Evolutionary conservation across 2,113 vertebrate species (phyloP).

Genomic region (Mixornis gularis): DNA sequence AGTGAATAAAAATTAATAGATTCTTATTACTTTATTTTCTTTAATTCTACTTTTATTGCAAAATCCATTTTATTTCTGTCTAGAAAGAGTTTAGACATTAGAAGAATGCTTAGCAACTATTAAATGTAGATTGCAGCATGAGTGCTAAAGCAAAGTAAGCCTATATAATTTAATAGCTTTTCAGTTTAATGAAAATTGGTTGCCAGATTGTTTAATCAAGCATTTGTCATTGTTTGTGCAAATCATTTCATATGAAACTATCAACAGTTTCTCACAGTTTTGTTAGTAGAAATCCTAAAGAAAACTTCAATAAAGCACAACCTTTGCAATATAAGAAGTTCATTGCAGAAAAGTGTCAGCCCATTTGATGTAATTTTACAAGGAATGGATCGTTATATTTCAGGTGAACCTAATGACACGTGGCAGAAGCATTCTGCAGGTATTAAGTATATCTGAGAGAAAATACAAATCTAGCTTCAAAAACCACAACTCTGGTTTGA

Average conservation of each 20-base stretch:
- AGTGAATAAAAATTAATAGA: not conserved
- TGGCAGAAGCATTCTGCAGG: not conserved
- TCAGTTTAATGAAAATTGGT: constrained; percentile 6
- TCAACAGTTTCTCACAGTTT: not conserved
- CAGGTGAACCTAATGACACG: not conserved
- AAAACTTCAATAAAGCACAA: not conserved
- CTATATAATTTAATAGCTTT: constrained; percentile 12
- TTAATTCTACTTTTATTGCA: constrained; percentile 13
- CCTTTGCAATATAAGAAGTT: not conserved
- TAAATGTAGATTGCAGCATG: not conserved
- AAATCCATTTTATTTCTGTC: constrained; percentile 1
- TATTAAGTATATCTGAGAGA: not conserved
- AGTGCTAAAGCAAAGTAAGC: not conserved
- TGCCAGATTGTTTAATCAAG: constrained; percentile 39
- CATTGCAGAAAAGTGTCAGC: not conserved
- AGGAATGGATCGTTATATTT: not conserved
- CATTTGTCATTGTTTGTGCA: not conserved
- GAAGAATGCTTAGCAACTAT: not conserved
- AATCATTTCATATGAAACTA: not conserved
- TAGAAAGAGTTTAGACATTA: constrained; percentile 6
- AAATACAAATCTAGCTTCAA: not conserved
- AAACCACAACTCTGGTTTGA: not conserved
- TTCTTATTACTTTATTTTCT: not conserved
- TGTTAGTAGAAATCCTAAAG: not conserved
- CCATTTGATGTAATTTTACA: not conserved